Conservation (phyloP, 2,888 invertebrate species). For the Nysson spinosus region DNA sequence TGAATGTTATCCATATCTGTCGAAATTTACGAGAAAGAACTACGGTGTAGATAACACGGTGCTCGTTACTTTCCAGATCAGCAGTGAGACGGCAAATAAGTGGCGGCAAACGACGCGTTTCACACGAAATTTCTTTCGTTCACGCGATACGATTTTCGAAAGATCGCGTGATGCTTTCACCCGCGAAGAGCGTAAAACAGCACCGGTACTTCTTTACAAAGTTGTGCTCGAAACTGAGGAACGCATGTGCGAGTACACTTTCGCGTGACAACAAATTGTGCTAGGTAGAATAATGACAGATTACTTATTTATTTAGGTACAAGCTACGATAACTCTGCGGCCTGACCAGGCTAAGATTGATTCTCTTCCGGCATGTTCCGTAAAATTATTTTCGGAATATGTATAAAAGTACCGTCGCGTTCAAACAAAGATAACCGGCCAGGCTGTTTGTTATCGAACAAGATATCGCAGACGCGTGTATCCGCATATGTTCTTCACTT, state of each 20-base stretch:
- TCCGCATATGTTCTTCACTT: constrained; percentile 12
- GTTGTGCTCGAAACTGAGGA: constrained; percentile 18
- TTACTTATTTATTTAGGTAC: constrained; percentile 39
- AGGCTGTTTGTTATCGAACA: constrained; percentile 11
- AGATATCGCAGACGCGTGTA: constrained; percentile 10
- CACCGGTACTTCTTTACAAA: constrained; percentile 23
- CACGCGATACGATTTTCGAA: constrained; percentile 42
- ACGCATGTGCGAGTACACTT: constrained; percentile 33
- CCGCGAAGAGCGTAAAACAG: constrained; percentile 12
- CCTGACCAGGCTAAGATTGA: constrained; percentile 28
- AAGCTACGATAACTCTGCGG: constrained; percentile 4
- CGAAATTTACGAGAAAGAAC: too few species aligned
- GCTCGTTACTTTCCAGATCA: neutral
- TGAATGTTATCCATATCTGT: too few species aligned
- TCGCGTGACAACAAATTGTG: constrained; percentile 51
- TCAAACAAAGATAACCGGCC: constrained; percentile 21
- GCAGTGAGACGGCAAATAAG: neutral
- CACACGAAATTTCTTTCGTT: constrained; percentile 15
- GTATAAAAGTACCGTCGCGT: constrained; percentile 13
- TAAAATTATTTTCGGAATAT: neutral
- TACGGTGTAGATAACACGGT: neutral
- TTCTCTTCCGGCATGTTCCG: neutral
- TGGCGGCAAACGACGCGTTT: constrained; percentile 13
- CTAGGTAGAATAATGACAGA: constrained; percentile 26
- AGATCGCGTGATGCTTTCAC: constrained; percentile 37